Conservation (phyloP, 2,113 vertebrate genomes). For the Thamnophis sirtalis region DNA sequence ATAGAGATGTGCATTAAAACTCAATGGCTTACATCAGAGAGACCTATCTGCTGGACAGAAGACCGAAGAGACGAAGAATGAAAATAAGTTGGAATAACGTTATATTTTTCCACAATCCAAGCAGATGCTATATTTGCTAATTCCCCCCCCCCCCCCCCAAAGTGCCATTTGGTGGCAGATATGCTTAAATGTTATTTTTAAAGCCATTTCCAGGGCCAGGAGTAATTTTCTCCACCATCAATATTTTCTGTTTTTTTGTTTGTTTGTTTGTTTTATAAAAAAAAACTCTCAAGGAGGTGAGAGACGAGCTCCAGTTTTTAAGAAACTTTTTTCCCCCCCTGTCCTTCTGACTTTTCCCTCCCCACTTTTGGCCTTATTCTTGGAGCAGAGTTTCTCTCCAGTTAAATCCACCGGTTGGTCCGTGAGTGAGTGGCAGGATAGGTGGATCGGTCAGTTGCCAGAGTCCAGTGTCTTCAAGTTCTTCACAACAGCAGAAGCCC, state of each 20-base stretch:
- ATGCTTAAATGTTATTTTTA: constrained; percentile 45
- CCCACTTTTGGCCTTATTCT: constrained; percentile 61
- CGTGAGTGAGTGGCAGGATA: constrained; percentile 94
- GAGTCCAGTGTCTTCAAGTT: constrained; percentile 89
- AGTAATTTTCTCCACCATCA: constrained; percentile 33
- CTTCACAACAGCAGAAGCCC: constrained; percentile 95
- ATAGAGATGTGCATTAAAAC: constrained; percentile 7
- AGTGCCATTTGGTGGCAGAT: constrained; percentile 46
- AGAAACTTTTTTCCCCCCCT: constrained; percentile 18
- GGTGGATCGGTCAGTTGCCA: constrained; percentile 98
- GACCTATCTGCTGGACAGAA: constrained; percentile 2
- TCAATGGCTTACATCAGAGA: constrained; percentile 19
- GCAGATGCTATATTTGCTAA: constrained; percentile 27
- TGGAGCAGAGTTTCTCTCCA: constrained; percentile 95
- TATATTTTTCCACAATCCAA: background rate
- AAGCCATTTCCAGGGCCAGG: constrained; percentile 25
- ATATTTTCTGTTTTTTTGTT: background rate
- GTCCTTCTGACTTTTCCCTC: rapidly evolving
- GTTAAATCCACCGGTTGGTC: constrained; percentile 97
- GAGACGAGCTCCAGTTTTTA: constrained; percentile 28
- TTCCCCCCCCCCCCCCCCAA: background rate
- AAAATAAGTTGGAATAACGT: background rate
- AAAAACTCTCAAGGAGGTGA: background rate
- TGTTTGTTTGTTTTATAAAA: background rate
- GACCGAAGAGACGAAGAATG: background rate